Evolutionary conservation across 2,888 invertebrate genomes (phyloP).

Genomic region (Melanostoma mellinum): DNA sequence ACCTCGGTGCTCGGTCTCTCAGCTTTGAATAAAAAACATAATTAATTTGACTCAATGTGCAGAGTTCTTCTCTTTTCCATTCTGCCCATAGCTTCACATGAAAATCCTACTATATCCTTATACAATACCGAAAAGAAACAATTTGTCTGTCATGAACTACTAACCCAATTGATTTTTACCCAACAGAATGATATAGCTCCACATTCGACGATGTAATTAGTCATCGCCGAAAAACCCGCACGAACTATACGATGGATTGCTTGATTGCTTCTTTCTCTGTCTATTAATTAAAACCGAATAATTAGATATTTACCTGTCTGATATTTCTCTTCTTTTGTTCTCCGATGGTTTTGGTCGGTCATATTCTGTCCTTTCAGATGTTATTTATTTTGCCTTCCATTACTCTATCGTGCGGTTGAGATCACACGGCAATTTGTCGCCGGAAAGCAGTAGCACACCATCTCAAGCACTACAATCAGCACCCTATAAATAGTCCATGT

Average conservation of each 20-base stretch:
- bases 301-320: constrained; percentile 45
- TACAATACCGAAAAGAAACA: too few species aligned
- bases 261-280: constrained; percentile 26
- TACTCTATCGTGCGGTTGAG: constrained; percentile 3
- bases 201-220: constrained; percentile 17
- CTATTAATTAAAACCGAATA: constrained; percentile 56
- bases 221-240: constrained; percentile 11
- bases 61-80: too few species aligned
- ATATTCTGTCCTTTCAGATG: neutral
- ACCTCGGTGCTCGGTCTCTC: too few species aligned
- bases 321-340: neutral
- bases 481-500: constrained; percentile 28
- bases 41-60: too few species aligned
- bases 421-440: constrained; percentile 51
- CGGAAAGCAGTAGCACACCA: constrained; percentile 45
- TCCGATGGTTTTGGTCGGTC: neutral
- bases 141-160: neutral
- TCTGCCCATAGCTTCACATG: too few species aligned
- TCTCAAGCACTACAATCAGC: constrained; percentile 33
- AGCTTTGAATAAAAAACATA: too few species aligned
- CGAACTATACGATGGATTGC: constrained; percentile 45
- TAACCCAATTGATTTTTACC: neutral
- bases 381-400: constrained; percentile 4
- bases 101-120: too few species aligned
- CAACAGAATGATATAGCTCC: constrained; percentile 7